Base-by-base conservation (phyloP, 1,140 invertebrate genomes). In the Trachymyrmex cornetzi region DNA sequence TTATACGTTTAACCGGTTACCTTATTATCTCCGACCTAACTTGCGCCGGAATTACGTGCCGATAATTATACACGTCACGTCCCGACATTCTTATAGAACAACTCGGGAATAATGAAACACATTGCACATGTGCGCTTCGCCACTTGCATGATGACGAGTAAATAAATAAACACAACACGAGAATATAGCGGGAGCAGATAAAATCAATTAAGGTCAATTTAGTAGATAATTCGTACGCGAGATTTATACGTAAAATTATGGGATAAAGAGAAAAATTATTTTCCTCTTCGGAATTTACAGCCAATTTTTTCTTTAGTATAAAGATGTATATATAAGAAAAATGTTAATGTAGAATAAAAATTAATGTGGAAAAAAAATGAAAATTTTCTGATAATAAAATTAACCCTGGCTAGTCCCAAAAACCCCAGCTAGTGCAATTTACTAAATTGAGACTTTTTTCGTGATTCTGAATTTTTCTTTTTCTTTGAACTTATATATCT, bases 1-100 rank as follows among this genome's bases (percentile, higher is more conserved):
- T 84, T 84, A 75, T 84, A 84, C 67, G 80, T 74, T 84, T 84
- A 81, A 84, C 80, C 55, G 53, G 80, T 84, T 84, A 84, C 55
- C 80, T 75, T 84, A 84, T 84, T 84, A 84, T 75, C 80, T 30
- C 19, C 80, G 69, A 74, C 69, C 55, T 84, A 84, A 84, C 80
- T 84, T 84, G 69, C 57, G 55, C 69, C 69, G 80, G 80, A 63
- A 84, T 84, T 84, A 61, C 69, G 57, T 44, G 80, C 69, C 69
- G 38, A 84, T 84, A 74, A 84, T 84, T 84, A 84, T 75, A 84
- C 55, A 50, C 55, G 55, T 72, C 80, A 61, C 80, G 67, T 74
- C 19, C 67, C n/a, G 53, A 12, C 69, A 84, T 84, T 84, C 80
- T 84, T 82, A 72, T 55, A 24, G 7, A 48, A 34, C 38, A 75